Conservation (phyloP, 2,888 invertebrate species). For the Coenonympha glycerion region DNA sequence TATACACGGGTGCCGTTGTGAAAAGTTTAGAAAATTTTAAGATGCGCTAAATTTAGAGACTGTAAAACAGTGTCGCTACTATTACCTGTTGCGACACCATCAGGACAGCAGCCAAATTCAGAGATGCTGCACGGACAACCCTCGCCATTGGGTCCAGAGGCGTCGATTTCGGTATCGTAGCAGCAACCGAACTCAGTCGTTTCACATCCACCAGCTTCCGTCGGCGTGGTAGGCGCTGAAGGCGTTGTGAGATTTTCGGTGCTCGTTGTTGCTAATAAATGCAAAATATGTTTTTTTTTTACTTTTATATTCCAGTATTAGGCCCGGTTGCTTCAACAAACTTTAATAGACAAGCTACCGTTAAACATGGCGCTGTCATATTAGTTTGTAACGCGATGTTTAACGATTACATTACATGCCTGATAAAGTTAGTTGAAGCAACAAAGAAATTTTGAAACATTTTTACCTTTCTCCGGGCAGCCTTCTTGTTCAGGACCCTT, state of each 20-base stretch:
- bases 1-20: too few species aligned
- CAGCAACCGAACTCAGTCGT: constrained; percentile 84
- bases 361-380: too few species aligned
- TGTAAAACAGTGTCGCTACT: too few species aligned
- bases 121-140: constrained; percentile 80
- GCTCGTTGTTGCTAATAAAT: constrained; percentile 15
- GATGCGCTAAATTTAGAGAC: too few species aligned
- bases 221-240: constrained; percentile 5
- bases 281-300: background rate
- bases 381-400: too few species aligned
- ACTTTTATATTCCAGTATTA: too few species aligned
- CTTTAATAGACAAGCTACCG: too few species aligned
- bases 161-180: constrained; percentile 78
- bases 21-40: too few species aligned
- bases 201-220: constrained; percentile 58
- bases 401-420: background rate
- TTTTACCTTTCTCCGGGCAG: constrained; percentile 56
- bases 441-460: background rate
- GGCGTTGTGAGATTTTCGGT: constrained; percentile 20
- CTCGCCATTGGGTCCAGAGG: constrained; percentile 78
- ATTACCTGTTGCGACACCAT: constrained; percentile 80
- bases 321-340: too few species aligned
- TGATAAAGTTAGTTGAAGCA: background rate
- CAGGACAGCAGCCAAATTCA: constrained; percentile 84
- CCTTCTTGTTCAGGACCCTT: constrained; percentile 77